Evolutionary conservation across 2,797 vertebrate species (phyloP), one percentile per base, ranked within the genome.

Genomic region (Malurus splendens): DNA sequence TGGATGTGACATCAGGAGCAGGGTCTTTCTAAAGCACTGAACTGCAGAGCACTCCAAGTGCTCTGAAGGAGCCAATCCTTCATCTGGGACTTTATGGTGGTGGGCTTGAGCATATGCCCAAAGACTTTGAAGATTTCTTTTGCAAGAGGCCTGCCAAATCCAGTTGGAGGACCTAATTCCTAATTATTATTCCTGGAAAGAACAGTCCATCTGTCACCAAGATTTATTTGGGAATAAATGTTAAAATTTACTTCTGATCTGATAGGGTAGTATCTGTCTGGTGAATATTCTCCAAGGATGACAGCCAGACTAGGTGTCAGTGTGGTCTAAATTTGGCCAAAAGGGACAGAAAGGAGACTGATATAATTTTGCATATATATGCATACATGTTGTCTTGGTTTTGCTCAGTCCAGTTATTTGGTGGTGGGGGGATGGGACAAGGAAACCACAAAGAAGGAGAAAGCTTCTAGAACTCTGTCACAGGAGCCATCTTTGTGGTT

Each of bases 131-230:
- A 39, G 24, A 41, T 56, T 86, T 38, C 12, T 73, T 74, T 90
- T 51, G 14, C 27, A 80, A 75, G n/a, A 80, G 5, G 19, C 6
- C 14, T 82, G 50, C 57, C 55, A 77, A 72, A 89, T 62, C 19
- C 30, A 36, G 8, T 15, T 89, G 61, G 60, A 92, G 55, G 33
- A 72, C 16, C 24, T 65, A 72, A 65, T 27, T 70, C 33, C 27
- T 68, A 72, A 60, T 90, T 93, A 81, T 74, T 87, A 66, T 91
- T 72, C 30, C n/a, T 70, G 32, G 60, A 38, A 85, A 90, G 45
- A 91, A 57, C 14, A 77, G 47, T 65, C 62, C 72, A 89, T 82
- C 81, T 90, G 73, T 72, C 82, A 81, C 75, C 62, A 91, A 68
- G 68, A 81, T 75, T 82, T 92, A 76, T 79, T 82, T 57, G 36